These are phyloP conservation scores for Puntigrus tetrazona DNA, from an alignment of 2,113 vertebrate species.

Conservation along the genomic window DNA sequence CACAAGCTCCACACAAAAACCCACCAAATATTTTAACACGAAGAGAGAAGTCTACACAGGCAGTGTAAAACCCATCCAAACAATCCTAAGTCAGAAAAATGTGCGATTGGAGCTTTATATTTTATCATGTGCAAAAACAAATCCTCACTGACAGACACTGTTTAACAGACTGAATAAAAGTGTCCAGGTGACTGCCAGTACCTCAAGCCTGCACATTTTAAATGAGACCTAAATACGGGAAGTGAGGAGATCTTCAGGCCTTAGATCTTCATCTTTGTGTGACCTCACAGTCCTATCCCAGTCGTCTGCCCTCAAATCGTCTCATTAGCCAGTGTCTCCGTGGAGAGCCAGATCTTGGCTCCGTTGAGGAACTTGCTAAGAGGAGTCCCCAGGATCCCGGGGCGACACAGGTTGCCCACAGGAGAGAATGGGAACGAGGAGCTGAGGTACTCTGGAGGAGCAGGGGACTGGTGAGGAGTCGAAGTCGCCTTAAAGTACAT, in stretches of 20 bases:
- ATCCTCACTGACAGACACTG: neutral
- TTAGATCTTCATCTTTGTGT: neutral
- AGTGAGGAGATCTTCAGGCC: slow-evolving; percentile 21
- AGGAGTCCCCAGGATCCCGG: slow-evolving; percentile 87
- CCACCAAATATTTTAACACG: slow-evolving; percentile 46
- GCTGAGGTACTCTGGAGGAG: slow-evolving; percentile 83
- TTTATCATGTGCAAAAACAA: slow-evolving; percentile 55
- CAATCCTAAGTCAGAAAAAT: slow-evolving; percentile 50
- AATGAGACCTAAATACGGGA: slow-evolving; percentile 17
- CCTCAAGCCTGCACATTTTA: neutral
- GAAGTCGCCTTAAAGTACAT: slow-evolving; percentile 85
- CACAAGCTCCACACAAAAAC: slow-evolving; percentile 40
- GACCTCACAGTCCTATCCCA: too few species aligned
- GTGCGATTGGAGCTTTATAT: slow-evolving; percentile 56
- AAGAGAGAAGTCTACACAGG: slow-evolving; percentile 53
- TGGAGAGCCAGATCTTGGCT: slow-evolving; percentile 95
- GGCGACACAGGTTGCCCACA: slow-evolving; percentile 88
- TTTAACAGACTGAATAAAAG: slow-evolving; percentile 13
- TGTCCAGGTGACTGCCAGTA: neutral
- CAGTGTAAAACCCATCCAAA: slow-evolving; percentile 51
- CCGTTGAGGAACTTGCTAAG: slow-evolving; percentile 95
- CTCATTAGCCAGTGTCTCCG: slow-evolving; percentile 92
- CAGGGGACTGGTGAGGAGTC: slow-evolving; percentile 57
- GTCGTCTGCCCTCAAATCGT: slow-evolving; percentile 62
- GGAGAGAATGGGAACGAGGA: slow-evolving; percentile 96